These are phyloP conservation scores for Operophtera brumata DNA, from an alignment of 2,888 invertebrate genomes.

Conservation along the genomic window DNA sequence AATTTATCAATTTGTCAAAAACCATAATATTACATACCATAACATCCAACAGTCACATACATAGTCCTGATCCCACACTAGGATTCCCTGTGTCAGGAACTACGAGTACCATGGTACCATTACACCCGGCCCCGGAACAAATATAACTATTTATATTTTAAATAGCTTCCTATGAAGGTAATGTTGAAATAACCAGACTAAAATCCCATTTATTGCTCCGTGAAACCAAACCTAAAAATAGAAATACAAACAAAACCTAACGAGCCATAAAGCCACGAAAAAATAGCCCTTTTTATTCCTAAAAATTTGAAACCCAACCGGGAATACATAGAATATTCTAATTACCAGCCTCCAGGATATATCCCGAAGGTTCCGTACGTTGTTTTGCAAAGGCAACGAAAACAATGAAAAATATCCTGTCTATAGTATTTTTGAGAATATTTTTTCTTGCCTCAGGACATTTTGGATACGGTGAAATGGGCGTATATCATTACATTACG, in stretches of 20 bases:
- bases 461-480: conserved; percentile 26
- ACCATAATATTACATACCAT: too few species aligned
- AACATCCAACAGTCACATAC: too few species aligned
- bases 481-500: conserved; percentile 8
- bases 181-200: too few species aligned
- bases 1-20: too few species aligned
- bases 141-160: too few species aligned
- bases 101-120: too few species aligned
- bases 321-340: conserved; percentile 44
- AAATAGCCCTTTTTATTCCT: conserved; percentile 30
- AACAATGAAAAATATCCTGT: conserved; percentile 37
- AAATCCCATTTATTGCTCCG: too few species aligned
- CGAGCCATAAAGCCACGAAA: conserved; percentile 20
- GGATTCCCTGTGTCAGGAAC: too few species aligned
- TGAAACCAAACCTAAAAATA: not conserved
- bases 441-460: conserved; percentile 34
- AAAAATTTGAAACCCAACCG: conserved; percentile 36
- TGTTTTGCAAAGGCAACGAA: conserved; percentile 44
- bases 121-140: too few species aligned
- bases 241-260: conserved; percentile 6
- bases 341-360: conserved; percentile 49
- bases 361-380: conserved; percentile 26
- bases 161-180: too few species aligned
- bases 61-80: too few species aligned
- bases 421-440: conserved; percentile 25